These are phyloP conservation scores for Uloborus diversus DNA, from an alignment of 1,140 invertebrate species.

Conservation along the genomic window DNA sequence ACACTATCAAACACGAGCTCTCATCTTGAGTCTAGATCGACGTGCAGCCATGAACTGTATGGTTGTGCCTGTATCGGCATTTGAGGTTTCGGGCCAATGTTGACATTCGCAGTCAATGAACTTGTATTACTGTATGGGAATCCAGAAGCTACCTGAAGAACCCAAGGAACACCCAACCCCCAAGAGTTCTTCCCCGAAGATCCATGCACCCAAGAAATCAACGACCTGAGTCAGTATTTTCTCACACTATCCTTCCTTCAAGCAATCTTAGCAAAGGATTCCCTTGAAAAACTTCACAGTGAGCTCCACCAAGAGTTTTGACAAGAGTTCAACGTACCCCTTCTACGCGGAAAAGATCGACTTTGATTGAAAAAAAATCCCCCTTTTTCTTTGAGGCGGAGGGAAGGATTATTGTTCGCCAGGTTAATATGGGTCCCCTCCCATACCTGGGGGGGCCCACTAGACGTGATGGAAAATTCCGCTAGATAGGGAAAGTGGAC, in stretches of 20 bases:
- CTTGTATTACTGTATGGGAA: constrained; percentile 21
- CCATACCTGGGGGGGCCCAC: constrained; percentile 11
- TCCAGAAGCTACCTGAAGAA: constrained; percentile 32
- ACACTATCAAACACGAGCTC: too few species aligned
- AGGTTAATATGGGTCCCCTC: constrained; percentile 6
- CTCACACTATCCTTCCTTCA: constrained; percentile 16
- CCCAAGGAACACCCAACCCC: background rate
- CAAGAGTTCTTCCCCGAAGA: background rate
- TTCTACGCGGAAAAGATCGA: constrained; percentile 40
- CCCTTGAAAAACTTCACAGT: constrained; percentile 2
- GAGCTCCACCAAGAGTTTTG: background rate
- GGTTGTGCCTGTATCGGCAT: constrained; percentile 32
- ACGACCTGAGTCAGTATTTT: constrained; percentile 30
- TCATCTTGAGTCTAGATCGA: too few species aligned
- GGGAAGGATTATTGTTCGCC: constrained; percentile 38
- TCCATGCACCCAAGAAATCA: constrained; percentile 30
- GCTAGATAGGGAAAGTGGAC: constrained; percentile 39
- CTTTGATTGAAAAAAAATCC: constrained; percentile 21
- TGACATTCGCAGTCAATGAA: constrained; percentile 53
- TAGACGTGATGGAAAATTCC: constrained; percentile 15
- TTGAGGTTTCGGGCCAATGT: constrained; percentile 33
- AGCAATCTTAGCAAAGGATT: background rate
- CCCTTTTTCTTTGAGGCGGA: constrained; percentile 5
- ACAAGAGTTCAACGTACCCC: constrained; percentile 14
- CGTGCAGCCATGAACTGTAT: too few species aligned